Evolutionary conservation across 2,888 invertebrate genomes (phyloP), one percentile per base, ranked within the genome.

Genomic region (Craniophora ligustri): DNA sequence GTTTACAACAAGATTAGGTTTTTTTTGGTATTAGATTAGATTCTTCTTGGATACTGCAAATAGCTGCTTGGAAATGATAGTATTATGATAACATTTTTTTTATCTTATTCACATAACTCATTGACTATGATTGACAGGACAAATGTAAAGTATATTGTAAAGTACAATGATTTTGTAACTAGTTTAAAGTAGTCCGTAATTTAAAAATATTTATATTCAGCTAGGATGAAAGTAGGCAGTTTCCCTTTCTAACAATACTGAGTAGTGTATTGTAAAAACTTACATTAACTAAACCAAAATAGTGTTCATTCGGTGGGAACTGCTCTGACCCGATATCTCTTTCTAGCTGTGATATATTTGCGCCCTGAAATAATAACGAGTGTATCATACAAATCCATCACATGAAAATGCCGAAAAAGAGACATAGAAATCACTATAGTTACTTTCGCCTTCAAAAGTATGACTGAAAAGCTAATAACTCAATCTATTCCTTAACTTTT

Each of bases 261-360:
- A 3, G 38, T 53, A 46, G 31, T 36, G 23, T 35, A 41, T 21
- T 21, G 35, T 10, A 3, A 13, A 1, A 5, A 60, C 97, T 96
- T 94, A 99, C 98, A 95, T 99, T 99, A 70, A 99, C 99, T 92
- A 99, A 95, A 85, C 99, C 99, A 95, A 99, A 99, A 92, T 99
- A 99, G 92, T 99, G 99, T 89, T 99, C 99, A 92, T 99, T 99
- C 66, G 98, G 97, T 82, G 99, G 99, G 94, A 99, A 98, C 88
- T 98, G 98, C 94, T 99, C 99, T 80, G 98, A 96, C 84, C 99
- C 99, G 88, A 99, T 99, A 95, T 99, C 99, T 95, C 98, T 97
- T 95, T 99, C 99, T 92, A 99, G 94, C 94, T 99, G 99, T 82
- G 99, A 99, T 93, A 99, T 98, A 95, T 99, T 99, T 92, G 99